phyloP scores from a whole-genome alignment of 2,888 invertebrate genomes.

The Chrysolina haemoptera region DNA sequence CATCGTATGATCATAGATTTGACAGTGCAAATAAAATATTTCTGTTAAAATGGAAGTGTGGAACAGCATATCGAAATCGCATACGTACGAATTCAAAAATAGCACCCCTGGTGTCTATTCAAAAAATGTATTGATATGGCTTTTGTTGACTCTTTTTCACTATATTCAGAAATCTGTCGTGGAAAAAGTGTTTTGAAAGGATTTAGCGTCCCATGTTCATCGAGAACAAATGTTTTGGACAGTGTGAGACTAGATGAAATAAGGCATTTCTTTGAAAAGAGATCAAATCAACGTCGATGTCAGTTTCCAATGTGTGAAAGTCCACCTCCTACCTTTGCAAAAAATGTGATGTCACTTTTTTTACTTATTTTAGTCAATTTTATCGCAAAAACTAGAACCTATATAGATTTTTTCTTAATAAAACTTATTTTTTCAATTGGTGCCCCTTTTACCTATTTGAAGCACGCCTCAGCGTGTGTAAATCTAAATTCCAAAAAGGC shows the following conservation, averaged over 20 bases:
- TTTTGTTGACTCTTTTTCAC: slow-evolving; percentile 43
- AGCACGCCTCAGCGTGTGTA: no score
- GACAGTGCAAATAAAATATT: no score
- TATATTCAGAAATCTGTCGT: slow-evolving; percentile 50
- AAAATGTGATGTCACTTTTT: slow-evolving; percentile 36
- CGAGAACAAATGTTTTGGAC: slow-evolving; percentile 33
- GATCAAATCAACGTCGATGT: slow-evolving; percentile 43
- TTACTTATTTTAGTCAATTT: slow-evolving; percentile 23
- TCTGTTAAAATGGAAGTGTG: slow-evolving; percentile 50
- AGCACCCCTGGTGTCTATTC: slow-evolving; percentile 51
- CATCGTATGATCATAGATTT: no score
- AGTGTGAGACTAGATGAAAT: slow-evolving; percentile 36
- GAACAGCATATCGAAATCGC: no score
- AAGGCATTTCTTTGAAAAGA: slow-evolving; percentile 39
- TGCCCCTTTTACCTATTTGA: no score
- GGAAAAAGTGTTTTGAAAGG: slow-evolving; percentile 42
- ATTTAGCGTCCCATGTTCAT: no score
- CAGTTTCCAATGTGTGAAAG: slow-evolving; percentile 34
- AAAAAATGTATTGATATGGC: slow-evolving; percentile 51
- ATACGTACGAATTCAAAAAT: no score
- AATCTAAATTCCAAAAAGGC: no score
- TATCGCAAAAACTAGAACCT: slow-evolving; percentile 10
- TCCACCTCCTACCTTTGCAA: slow-evolving; percentile 29
- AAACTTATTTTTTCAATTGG: slow-evolving; percentile 1
- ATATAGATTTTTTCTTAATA: not conserved